Evolutionary conservation across 2,888 invertebrate species (phyloP).

Genomic region (Vesta saturnalis): DNA sequence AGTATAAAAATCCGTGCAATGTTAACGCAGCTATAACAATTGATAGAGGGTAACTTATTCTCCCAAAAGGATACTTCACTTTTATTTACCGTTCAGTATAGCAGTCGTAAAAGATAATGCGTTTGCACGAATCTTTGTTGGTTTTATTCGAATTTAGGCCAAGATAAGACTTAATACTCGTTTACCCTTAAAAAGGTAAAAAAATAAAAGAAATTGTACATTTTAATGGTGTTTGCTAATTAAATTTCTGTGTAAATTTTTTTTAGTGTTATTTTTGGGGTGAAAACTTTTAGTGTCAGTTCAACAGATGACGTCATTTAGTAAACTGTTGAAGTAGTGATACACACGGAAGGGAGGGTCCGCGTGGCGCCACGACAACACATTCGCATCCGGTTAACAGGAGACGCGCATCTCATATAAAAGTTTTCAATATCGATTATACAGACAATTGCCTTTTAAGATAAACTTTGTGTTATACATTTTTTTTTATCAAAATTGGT

Average conservation of each 20-base stretch:
- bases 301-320: conserved; percentile 22
- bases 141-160: conserved; percentile 31
- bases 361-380: conserved; percentile 36
- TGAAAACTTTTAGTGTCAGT: conserved; percentile 12
- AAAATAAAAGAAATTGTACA: conserved; percentile 6
- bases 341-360: conserved; percentile 30
- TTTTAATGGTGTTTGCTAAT: neutral
- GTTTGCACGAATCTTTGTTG: conserved; percentile 34
- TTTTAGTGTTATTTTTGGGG: conserved; percentile 1
- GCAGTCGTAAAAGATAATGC: conserved; percentile 36
- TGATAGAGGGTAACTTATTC: conserved; percentile 35
- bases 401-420: conserved; percentile 30
- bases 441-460: conserved; percentile 28
- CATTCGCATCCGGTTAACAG: conserved; percentile 37
- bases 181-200: conserved; percentile 20
- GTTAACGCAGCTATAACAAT: conserved; percentile 34
- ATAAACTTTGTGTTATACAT: conserved; percentile 27
- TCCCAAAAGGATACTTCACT: conserved; percentile 33
- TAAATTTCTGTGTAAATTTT: conserved; percentile 1
- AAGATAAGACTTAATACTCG: conserved; percentile 24
- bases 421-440: conserved; percentile 38
- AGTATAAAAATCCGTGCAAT: conserved; percentile 27
- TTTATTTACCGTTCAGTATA: conserved; percentile 34
- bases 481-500: conserved; percentile 2
- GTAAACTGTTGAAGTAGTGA: conserved; percentile 24